Conservation (phyloP, 2,797 vertebrate species). For the Spheniscus humboldti region DNA sequence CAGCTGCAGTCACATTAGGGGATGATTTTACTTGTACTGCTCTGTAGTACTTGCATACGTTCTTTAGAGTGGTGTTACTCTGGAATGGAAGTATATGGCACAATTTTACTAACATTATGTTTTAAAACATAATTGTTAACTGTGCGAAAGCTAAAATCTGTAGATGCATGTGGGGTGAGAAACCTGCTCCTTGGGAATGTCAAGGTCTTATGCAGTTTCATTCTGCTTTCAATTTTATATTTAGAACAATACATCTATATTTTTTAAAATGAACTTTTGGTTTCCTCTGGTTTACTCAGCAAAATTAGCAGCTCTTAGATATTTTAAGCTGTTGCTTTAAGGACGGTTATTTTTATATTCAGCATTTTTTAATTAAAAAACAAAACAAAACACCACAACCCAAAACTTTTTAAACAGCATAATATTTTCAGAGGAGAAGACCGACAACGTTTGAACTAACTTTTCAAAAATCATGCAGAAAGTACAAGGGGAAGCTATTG, state of each 20-base stretch:
- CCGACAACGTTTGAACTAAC: neutral
- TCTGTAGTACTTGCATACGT: neutral
- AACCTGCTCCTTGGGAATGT: neutral
- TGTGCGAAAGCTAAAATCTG: slow-evolving; percentile 3
- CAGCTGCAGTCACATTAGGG: neutral
- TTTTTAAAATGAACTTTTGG: slow-evolving; percentile 20
- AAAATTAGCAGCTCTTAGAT: slow-evolving; percentile 21
- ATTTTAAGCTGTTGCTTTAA: slow-evolving; percentile 60
- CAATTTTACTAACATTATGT: slow-evolving; percentile 16
- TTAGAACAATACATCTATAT: slow-evolving; percentile 45
- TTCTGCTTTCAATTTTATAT: slow-evolving; percentile 60
- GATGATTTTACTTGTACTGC: neutral
- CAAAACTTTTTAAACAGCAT: slow-evolving; percentile 29
- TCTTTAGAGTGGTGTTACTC: slow-evolving; percentile 31
- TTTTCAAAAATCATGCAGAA: slow-evolving; percentile 6
- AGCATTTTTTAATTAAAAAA: neutral
- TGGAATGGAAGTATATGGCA: neutral
- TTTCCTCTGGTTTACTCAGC: slow-evolving; percentile 34
- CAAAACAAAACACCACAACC: neutral
- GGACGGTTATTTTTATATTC: slow-evolving; percentile 62
- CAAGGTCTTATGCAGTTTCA: slow-evolving; percentile 23
- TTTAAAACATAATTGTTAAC: slow-evolving; percentile 25
- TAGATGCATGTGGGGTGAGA: slow-evolving; percentile 1
- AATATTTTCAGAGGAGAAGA: slow-evolving; percentile 38
- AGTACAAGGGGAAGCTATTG: neutral